Base-by-base conservation (phyloP, 1,140 invertebrate species). In the honey bee (Apis mellifera) region DNA sequence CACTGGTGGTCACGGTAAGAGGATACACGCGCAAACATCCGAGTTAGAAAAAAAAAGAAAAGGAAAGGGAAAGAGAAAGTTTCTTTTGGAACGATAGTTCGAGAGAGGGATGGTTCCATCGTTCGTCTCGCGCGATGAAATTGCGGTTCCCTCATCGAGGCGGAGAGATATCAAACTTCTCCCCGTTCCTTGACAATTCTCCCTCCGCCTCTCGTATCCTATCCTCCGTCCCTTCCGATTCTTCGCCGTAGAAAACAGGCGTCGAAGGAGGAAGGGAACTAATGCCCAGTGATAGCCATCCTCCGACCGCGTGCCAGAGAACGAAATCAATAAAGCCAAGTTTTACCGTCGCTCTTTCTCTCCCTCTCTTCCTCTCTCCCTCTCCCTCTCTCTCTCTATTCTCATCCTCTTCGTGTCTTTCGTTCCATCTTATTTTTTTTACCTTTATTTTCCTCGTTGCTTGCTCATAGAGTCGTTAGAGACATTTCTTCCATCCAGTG, bases 261-360 rank as follows among this genome's bases (percentile, higher is more conserved):
- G 42, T 12, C 32, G 26, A 64, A 11, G 19, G 79, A 87, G 71
- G 76, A 89, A 83, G 69, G 65, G 69, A 85, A 50, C 65, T 85
- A 87, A 78, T 86, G 70, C 62, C 17, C 80, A 81, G 82, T 85
- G 85, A 89, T 88, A 87, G 69, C 80, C 68, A 76, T 54, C 74
- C 82, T 65, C 69, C 64, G 19, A 76, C 74, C 15, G 66, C 32
- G 32, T 42, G 32, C 52, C 52, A 60, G 66, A 78, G 64, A 86
- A 62, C 66, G 75, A 54, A 88, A 89, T 89, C 88, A 89, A 89
- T 89, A 89, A 89, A 89, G 74, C 77, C 50, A 75, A 75, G 69
- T 82, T 79, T 77, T 23, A 19, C 72, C 69, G 17, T 0, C n/a
- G 60, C 54, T 54, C 42, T 66, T 68, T 73, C 77, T 26, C 50